These are phyloP conservation scores for Batillaria attramentaria DNA, from an alignment of 1,140 invertebrate species.

Conservation along the genomic window DNA sequence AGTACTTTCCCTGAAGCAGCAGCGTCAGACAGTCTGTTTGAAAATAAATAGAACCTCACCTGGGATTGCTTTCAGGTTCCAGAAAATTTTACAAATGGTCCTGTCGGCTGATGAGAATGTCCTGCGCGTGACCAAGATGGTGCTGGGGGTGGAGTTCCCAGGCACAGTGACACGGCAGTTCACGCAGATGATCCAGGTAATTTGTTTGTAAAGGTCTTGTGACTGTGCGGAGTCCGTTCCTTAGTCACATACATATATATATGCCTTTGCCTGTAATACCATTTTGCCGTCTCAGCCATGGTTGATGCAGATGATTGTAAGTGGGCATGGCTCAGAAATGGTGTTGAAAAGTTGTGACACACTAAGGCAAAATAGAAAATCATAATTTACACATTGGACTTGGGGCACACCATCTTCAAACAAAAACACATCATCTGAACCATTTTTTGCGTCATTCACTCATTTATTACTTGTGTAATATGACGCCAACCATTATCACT, in stretches of 20 bases:
- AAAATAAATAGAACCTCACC: too few relatives aligned
- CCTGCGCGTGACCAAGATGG: conserved; percentile 84
- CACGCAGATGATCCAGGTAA: conserved; percentile 79
- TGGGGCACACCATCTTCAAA: too few relatives aligned
- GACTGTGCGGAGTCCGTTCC: background rate
- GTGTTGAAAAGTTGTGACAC: too few relatives aligned
- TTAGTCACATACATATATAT: background rate
- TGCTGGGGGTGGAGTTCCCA: conserved; percentile 80
- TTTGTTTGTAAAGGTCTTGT: background rate
- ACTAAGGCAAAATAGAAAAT: too few relatives aligned
- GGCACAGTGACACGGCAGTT: conserved; percentile 81
- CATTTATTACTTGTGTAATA: too few relatives aligned
- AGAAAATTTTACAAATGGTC: conserved; percentile 72
- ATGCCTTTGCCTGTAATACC: background rate
- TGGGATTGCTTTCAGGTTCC: conserved; percentile 68
- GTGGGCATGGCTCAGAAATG: too few relatives aligned
- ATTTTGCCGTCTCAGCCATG: background rate
- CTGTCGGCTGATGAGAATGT: conserved; percentile 83
- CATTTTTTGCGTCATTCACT: too few relatives aligned
- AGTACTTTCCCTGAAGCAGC: too few relatives aligned
- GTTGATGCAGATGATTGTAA: background rate
- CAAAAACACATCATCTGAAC: too few relatives aligned
- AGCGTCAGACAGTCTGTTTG: too few relatives aligned
- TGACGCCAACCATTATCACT: too few relatives aligned
- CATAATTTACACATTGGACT: too few relatives aligned